phyloP scores from a whole-genome alignment of 2,113 vertebrate genomes.

The Macroglossus sobrinus region DNA sequence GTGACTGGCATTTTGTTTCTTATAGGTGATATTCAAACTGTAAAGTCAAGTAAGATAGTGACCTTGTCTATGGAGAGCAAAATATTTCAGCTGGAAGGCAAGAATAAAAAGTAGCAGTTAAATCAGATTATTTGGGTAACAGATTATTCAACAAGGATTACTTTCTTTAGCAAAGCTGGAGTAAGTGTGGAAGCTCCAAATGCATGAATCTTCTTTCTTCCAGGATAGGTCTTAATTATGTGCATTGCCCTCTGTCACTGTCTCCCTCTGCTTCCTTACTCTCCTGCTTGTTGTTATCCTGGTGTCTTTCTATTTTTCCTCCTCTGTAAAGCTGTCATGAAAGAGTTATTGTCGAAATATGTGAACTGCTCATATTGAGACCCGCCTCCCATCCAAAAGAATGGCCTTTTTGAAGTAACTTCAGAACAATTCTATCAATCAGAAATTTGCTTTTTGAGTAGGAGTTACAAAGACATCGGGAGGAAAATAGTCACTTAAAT shows the following conservation, averaged over 20 bases:
- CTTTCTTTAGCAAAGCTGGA: neutral
- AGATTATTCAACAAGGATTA: neutral
- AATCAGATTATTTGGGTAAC: neutral
- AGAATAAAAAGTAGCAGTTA: neutral
- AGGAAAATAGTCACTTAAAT: conserved; percentile 76
- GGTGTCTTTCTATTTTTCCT: neutral
- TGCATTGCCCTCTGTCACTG: neutral
- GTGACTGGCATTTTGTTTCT: neutral
- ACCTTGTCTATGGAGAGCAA: neutral
- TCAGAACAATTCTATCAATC: conserved; percentile 72
- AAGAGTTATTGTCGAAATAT: conserved; percentile 49
- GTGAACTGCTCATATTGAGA: conserved; percentile 35
- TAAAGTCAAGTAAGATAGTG: neutral
- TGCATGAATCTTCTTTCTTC: neutral
- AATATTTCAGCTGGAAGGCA: neutral
- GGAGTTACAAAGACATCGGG: conserved; percentile 67
- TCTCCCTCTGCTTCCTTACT: neutral
- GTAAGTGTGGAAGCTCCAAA: neutral
- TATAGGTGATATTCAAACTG: neutral
- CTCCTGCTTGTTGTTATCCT: neutral
- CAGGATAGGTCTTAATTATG: neutral
- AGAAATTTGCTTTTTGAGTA: conserved; percentile 73
- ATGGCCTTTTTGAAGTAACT: conserved; percentile 66
- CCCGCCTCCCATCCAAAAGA: conserved; percentile 31
- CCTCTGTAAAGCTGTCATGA: conserved; percentile 28